These are phyloP conservation scores for Drosophila mauritiana DNA, from an alignment of 1,140 invertebrate genomes.

Conservation along the genomic window DNA sequence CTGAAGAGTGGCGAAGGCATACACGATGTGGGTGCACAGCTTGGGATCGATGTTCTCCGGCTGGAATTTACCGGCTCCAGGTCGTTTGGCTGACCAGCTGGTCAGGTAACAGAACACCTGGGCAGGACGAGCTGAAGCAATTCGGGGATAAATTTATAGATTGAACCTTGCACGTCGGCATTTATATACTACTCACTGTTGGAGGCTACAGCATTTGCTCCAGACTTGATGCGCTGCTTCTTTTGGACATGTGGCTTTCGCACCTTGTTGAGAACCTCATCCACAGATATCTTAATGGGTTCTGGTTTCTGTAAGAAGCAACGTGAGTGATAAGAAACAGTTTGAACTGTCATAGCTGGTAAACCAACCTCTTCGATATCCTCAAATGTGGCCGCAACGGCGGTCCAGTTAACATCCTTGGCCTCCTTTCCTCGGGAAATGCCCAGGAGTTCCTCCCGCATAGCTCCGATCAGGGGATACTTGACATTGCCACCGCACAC, in stretches of 20 bases:
- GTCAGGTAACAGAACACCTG: conserved; percentile 97
- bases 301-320: conserved; percentile 88
- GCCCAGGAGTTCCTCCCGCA: conserved; percentile 94
- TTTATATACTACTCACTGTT: conserved; percentile 85
- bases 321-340: too few relatives aligned
- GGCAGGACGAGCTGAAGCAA: conserved; percentile 88
- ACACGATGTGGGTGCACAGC: conserved; percentile 96
- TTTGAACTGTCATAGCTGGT: too few relatives aligned
- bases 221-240: conserved; percentile 85
- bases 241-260: conserved; percentile 87
- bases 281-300: conserved; percentile 91
- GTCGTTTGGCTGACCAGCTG: conserved; percentile 96
- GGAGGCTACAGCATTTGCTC: conserved; percentile 84
- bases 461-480: conserved; percentile 96
- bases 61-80: conserved; percentile 93
- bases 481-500: conserved; percentile 92
- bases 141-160: fast-evolving
- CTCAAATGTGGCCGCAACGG: conserved; percentile 87
- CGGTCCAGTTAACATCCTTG: conserved; percentile 94
- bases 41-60: conserved; percentile 94
- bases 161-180: fast-evolving
- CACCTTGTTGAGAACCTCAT: conserved; percentile 89
- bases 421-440: conserved; percentile 91
- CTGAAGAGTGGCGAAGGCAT: conserved; percentile 95
- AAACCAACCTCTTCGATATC: conserved; percentile 84